Conservation (phyloP, 2,888 invertebrate species). For the Plebejus anna region DNA sequence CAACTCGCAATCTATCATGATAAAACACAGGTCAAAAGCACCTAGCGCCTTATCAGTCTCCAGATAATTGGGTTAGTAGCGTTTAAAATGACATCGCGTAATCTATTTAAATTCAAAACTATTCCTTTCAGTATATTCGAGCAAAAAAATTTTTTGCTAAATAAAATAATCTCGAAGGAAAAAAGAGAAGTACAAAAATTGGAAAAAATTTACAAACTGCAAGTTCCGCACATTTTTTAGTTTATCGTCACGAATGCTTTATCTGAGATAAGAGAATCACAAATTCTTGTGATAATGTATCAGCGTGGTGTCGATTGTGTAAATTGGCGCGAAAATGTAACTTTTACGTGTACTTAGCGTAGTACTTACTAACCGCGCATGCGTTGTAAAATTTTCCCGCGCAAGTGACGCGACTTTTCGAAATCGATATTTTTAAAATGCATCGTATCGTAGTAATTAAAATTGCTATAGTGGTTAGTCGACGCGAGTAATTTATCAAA, state of each 20-base stretch:
- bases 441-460: constrained; percentile 37
- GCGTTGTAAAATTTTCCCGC: constrained; percentile 51
- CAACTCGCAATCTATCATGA: constrained; percentile 51
- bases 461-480: constrained; percentile 38
- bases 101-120: not conserved
- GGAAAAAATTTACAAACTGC: not conserved
- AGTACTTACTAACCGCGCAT: constrained; percentile 45
- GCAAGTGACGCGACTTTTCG: constrained; percentile 31
- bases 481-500: constrained; percentile 57
- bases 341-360: constrained; percentile 39
- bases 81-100: constrained; percentile 6
- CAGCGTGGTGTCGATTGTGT: constrained; percentile 33
- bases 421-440: constrained; percentile 37
- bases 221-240: not conserved
- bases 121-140: not conserved
- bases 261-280: constrained; percentile 35
- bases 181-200: not conserved
- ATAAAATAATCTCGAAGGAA: not conserved
- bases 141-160: not conserved
- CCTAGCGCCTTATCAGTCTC: constrained; percentile 48
- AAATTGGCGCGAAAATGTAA: constrained; percentile 63
- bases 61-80: not conserved
- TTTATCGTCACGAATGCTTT: constrained; percentile 31
- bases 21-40: constrained; percentile 57
- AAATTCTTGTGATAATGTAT: constrained; percentile 42